These are phyloP conservation scores for Gallinago undulata DNA, from an alignment of 2,113 vertebrate species.

Conservation along the genomic window DNA sequence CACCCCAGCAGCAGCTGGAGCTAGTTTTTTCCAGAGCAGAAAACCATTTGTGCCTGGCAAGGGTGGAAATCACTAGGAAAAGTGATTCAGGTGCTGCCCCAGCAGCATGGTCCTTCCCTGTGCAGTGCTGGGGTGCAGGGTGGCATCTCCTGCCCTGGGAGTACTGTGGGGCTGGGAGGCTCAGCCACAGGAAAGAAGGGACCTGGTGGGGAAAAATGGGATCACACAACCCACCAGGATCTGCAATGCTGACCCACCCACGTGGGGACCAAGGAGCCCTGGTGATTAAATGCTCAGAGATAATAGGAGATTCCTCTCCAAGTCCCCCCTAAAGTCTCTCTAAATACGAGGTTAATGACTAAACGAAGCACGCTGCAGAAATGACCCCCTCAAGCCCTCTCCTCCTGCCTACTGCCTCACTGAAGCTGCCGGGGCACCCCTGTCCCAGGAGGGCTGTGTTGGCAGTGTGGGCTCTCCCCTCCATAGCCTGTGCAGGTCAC, in stretches of 20 bases:
- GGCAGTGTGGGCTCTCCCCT: background rate
- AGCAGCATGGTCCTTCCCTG: fast-evolving
- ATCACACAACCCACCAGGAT: background rate
- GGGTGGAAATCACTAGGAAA: background rate
- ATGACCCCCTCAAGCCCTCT: background rate
- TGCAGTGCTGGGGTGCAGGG: fast-evolving
- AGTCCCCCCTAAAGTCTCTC: background rate
- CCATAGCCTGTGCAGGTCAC: background rate
- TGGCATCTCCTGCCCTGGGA: background rate
- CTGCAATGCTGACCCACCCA: background rate
- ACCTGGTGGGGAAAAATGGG: background rate
- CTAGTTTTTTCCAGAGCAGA: background rate
- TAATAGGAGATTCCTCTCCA: background rate
- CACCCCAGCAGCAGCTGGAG: background rate
- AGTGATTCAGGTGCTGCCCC: background rate
- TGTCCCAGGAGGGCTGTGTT: background rate
- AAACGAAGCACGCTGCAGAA: background rate
- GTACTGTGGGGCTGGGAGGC: background rate
- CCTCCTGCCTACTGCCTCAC: background rate
- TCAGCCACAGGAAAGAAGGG: background rate
- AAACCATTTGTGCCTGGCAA: background rate
- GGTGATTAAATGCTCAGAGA: background rate
- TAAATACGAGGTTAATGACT: background rate
- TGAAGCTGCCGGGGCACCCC: fast-evolving
- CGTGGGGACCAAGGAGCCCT: background rate